These are phyloP conservation scores for Dysmachus trigonus DNA, from an alignment of 2,888 invertebrate species.

Conservation along the genomic window DNA sequence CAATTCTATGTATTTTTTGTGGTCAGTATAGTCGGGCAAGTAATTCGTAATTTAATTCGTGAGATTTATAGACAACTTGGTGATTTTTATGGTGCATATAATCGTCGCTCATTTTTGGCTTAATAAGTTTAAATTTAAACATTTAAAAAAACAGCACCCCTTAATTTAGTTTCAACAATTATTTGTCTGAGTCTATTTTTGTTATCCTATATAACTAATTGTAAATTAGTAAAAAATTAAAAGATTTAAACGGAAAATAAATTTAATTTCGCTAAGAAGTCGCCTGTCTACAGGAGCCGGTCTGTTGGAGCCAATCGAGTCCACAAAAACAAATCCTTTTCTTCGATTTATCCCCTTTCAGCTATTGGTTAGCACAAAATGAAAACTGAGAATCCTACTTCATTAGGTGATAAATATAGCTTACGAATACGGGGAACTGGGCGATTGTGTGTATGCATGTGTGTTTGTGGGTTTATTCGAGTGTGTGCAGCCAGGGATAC, in stretches of 20 bases:
- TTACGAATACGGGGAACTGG: background rate
- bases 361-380: background rate
- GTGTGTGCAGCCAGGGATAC: background rate
- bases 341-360: background rate
- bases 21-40: too few relatives aligned
- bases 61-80: too few relatives aligned
- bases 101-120: too few relatives aligned
- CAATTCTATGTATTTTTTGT: too few relatives aligned
- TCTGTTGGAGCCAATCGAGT: background rate
- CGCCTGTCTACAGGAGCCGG: background rate
- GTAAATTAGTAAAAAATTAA: background rate
- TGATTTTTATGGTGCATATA: too few relatives aligned
- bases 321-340: background rate
- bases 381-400: background rate
- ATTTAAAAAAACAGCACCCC: too few relatives aligned
- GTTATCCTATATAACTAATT: too few relatives aligned
- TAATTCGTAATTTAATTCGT: too few relatives aligned
- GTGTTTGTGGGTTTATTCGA: background rate
- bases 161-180: too few relatives aligned
- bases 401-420: slow-evolving; percentile 18
- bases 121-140: background rate
- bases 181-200: too few relatives aligned
- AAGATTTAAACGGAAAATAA: background rate
- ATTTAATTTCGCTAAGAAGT: background rate
- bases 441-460: background rate